Evolutionary conservation across 1,140 invertebrate species (phyloP), one percentile per base, ranked within the genome.

Genomic region (Lasioglossum albipes): DNA sequence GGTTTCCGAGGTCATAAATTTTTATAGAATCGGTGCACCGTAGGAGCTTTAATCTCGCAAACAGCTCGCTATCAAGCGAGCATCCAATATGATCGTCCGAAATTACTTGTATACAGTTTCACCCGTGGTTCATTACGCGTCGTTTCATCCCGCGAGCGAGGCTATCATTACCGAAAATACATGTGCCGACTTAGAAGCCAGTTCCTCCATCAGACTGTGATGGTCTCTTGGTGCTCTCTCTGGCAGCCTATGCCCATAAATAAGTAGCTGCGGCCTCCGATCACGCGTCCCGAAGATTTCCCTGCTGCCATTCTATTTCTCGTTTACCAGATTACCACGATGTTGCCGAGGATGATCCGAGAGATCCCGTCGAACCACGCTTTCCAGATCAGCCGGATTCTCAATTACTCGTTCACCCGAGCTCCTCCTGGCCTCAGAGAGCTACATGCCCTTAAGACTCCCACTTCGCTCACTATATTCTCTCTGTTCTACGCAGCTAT

Each of bases 341-440:
- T 22, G n/a, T 7, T 42, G 20, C n/a, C 2, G 20, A n/a, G 20
- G 20, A 67, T 67, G 10, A 67, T 67, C 65, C 65, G 10, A n/a
- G 5, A 13, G 6, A 31, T n/a, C 41, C 36, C 52, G 5, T 41
- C 42, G 27, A 61, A 57, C 62, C 41, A 27, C 42, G 49, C 18
- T 36, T 18, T 67, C 31, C 57, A 45, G 31, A 78, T 52, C 75
- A 36, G 16, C n/a, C 59, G 57, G 71, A 83, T 81, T 74, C 82
- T 61, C 59, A 67, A 84, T 85, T 84, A 73, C 79, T 84, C 82
- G 77, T 76, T 59, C 62, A 36, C 45, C 36, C 41, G 27, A 49
- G 57, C 69, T 57, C 70, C 79, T 54, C 64, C n/a, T 71, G 41
- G 36, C 5, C 57, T 16, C 52, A 57, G n/a, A 36, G 36, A 36